Evolutionary conservation across 2,888 invertebrate genomes (phyloP), one percentile per base, ranked within the genome.

Genomic region (Melieria crassipennis): DNA sequence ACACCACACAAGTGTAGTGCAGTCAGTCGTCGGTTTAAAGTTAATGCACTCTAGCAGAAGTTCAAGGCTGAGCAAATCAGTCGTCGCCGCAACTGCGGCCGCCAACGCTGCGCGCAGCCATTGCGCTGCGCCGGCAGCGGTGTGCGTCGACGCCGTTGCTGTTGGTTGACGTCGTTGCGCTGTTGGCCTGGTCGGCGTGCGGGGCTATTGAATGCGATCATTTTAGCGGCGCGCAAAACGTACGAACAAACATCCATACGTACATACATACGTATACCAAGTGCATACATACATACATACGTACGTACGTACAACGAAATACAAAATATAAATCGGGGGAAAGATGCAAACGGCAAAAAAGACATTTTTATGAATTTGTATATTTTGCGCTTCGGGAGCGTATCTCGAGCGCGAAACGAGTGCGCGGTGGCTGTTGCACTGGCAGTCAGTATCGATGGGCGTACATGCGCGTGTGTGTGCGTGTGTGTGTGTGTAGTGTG

Each of bases 31-130:
- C 30, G 30, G 30, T 77, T 77, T 79, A 82, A 79, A 84, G 85
- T 85, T 84, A 85, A 85, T 85, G 85, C 84, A 85, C 85, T 84
- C 84, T 79, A 79, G 78, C 80, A 84, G 85, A 85, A 85, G 85
- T 85, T 85, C 85, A 85, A 85, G 85, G 85, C 85, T 85, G 84
- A 82, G 80, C 83, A 83, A 84, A 83, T 83, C 83, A 82, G 83
- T 83, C 82, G 83, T 71, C 57, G 67, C 55, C 69, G 71, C 69
- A 65, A 55, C 70, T 48, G 50, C 64, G 61, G 65, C 56, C 67
- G 69, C 60, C 30, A 30, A 30, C 30, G 30, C 71, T 67, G 58
- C 58, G 56, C 47, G 55, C n/a, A n/a, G 43, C 57, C 52, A 50
- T 50, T n/a, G 52, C 3, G n/a, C 10, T 2, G 30, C 30, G 30